These are phyloP conservation scores for Myzus persicae DNA, from an alignment of 1,140 invertebrate genomes.

Conservation along the genomic window DNA sequence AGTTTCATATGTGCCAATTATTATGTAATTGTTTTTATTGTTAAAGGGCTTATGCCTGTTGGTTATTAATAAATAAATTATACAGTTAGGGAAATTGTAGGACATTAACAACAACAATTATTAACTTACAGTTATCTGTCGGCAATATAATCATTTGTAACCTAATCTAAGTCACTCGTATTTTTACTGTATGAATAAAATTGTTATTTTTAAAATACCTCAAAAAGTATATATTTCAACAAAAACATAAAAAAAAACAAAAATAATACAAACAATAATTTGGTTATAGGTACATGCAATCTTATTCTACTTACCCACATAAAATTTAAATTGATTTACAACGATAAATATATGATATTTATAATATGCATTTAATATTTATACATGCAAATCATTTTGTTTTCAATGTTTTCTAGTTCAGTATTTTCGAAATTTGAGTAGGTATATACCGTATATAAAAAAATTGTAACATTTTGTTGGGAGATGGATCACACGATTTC, in stretches of 20 bases:
- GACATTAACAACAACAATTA: no score
- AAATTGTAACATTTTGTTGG: background rate
- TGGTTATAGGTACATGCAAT: background rate
- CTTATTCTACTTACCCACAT: background rate
- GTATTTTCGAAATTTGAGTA: background rate
- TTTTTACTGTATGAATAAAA: no score
- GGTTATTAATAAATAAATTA: no score
- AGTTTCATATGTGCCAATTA: no score
- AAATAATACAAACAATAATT: background rate
- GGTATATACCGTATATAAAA: background rate
- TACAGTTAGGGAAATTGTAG: background rate
- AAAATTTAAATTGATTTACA: background rate
- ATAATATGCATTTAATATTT: no score
- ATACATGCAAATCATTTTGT: background rate
- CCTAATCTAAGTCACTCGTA: no score
- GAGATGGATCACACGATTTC: background rate
- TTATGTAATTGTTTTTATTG: no score
- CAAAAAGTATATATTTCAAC: background rate
- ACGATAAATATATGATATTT: background rate
- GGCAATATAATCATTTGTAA: background rate
- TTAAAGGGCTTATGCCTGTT: no score
- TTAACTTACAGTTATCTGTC: no score
- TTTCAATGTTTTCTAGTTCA: background rate
- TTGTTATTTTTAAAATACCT: no score
- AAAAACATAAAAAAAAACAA: background rate